phyloP scores from a whole-genome alignment of 2,888 invertebrate genomes.

The Platycnemis pennipes region DNA sequence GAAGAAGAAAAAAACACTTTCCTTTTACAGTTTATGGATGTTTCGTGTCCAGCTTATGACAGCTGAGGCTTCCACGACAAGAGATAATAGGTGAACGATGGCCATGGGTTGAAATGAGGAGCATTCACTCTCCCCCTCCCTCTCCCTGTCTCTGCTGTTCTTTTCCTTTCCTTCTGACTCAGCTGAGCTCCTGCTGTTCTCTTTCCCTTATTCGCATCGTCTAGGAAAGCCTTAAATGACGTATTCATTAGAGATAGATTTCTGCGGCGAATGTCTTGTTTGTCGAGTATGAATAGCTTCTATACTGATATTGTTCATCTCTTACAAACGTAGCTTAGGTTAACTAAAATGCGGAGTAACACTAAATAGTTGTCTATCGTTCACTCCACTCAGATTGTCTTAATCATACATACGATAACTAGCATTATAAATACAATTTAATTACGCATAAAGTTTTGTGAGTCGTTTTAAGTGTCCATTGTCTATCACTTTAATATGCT shows the following conservation, averaged over 20 bases:
- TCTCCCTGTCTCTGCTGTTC: neutral
- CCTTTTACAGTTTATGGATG: slow-evolving; percentile 50
- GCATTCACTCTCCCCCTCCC: neutral
- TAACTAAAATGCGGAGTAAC: too few species aligned
- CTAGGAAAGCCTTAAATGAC: neutral
- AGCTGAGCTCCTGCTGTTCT: neutral
- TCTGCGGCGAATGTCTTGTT: neutral
- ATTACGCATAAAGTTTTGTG: too few species aligned
- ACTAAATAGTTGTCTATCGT: too few species aligned
- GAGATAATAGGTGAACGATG: slow-evolving; percentile 55
- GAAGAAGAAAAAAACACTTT: slow-evolving; percentile 27
- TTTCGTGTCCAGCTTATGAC: slow-evolving; percentile 53
- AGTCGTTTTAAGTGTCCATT: too few species aligned
- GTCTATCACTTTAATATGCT: too few species aligned
- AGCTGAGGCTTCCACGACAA: slow-evolving; percentile 21
- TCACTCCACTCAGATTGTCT: too few species aligned
- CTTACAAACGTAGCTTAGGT: too few species aligned
- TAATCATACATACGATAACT: too few species aligned
- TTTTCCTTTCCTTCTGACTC: neutral
- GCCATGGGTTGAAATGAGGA: neutral
- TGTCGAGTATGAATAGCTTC: too few species aligned
- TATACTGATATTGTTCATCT: too few species aligned
- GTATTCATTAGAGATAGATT: neutral
- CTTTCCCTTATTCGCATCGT: neutral
- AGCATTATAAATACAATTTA: too few species aligned